These are phyloP conservation scores for Parasteatoda lunata DNA, from an alignment of 2,888 invertebrate species.

Conservation along the genomic window DNA sequence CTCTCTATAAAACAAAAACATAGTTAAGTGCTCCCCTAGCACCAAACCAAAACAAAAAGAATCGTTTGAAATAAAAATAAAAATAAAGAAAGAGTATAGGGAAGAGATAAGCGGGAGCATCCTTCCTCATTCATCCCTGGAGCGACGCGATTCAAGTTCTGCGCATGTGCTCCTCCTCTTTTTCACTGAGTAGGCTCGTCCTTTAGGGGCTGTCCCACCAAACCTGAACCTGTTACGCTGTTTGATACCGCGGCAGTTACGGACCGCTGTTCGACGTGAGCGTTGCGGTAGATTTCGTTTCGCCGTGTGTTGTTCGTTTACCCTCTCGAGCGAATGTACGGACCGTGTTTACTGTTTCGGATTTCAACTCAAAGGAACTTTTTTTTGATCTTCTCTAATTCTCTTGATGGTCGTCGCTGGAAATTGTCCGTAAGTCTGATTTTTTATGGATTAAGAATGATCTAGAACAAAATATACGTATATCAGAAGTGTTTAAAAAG, in stretches of 20 bases:
- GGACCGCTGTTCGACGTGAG: background rate
- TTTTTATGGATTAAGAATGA: background rate
- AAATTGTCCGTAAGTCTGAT: constrained; percentile 35
- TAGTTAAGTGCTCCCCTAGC: background rate
- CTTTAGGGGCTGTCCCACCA: constrained; percentile 6
- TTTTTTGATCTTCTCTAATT: constrained; percentile 1
- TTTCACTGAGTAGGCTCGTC: constrained; percentile 27
- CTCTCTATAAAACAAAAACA: constrained; percentile 11
- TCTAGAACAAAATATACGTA: too few species aligned
- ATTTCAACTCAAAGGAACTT: constrained; percentile 17
- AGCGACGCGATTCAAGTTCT: constrained; percentile 17
- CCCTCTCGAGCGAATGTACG: background rate
- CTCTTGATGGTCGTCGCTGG: constrained; percentile 57
- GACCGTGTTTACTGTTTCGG: constrained; percentile 19
- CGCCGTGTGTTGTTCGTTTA: background rate
- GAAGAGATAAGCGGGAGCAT: constrained; percentile 6
- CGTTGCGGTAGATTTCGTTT: background rate
- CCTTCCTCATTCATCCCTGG: constrained; percentile 8
- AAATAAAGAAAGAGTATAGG: background rate
- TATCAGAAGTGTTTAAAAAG: too few species aligned
- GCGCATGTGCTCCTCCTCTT: constrained; percentile 53
- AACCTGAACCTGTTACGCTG: constrained; percentile 45
- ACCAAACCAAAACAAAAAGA: too few species aligned
- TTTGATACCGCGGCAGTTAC: background rate
- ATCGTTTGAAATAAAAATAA: background rate